A percentile compares a stretch with the other conserved stretches of the same genome.
These are phyloP conservation scores for Erinaceus europaeus DNA, from an alignment of 2,113 vertebrate species.

Conservation along the genomic window DNA sequence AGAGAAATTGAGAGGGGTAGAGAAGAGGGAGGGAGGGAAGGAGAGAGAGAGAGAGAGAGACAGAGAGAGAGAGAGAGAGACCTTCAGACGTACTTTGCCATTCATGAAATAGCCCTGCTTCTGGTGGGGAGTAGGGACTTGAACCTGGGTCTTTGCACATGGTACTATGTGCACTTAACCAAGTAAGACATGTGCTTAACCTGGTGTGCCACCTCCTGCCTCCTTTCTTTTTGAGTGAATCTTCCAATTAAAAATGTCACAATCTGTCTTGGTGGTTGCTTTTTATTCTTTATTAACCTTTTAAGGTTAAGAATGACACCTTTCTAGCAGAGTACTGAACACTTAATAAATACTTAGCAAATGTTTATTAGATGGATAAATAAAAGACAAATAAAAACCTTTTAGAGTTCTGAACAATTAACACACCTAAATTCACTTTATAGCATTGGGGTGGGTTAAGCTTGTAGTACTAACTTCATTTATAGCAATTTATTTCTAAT, in stretches of 20 bases:
- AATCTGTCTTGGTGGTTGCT: background rate
- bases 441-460: background rate
- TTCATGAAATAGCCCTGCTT: no score
- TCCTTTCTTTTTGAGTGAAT: constrained; percentile 31
- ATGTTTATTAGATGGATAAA: background rate
- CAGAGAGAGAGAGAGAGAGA: no score
- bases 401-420: constrained; percentile 22
- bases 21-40: background rate
- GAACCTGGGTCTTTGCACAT: no score
- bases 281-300: constrained; percentile 23
- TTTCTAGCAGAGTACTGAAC: background rate
- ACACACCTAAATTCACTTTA: background rate
- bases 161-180: no score
- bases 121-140: no score
- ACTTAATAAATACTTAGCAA: constrained; percentile 31
- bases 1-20: no score
- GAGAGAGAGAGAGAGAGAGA: no score
- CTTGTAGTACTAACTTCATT: constrained; percentile 11
- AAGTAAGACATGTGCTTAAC: no score
- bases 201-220: no score
- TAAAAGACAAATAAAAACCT: constrained; percentile 22
- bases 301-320: background rate
- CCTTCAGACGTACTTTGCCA: no score
- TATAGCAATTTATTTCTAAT: constrained; percentile 12
- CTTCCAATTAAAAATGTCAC: constrained; percentile 20